Conservation (phyloP, 2,113 vertebrate species). For the Dromiciops gliroides region DNA sequence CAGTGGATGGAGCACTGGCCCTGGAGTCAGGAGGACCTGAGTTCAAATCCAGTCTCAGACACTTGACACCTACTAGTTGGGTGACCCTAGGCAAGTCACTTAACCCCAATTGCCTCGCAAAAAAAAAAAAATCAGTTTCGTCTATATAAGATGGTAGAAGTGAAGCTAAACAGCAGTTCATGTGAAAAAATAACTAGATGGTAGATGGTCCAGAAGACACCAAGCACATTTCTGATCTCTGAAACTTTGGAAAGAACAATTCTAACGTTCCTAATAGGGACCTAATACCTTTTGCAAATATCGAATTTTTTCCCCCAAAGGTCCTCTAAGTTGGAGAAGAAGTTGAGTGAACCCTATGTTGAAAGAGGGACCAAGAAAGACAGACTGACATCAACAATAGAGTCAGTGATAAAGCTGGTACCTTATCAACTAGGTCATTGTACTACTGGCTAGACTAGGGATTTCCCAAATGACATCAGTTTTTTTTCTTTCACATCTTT, state of each 20-base stretch:
- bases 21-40: too few relatives aligned
- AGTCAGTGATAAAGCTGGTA: neutral
- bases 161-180: neutral
- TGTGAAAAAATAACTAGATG: neutral
- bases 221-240: neutral
- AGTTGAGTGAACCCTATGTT: neutral
- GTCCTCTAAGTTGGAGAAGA: neutral
- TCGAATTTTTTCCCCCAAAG: neutral
- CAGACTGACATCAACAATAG: neutral
- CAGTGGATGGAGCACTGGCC: too few relatives aligned
- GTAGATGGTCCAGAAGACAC: neutral
- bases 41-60: too few relatives aligned
- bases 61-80: too few relatives aligned
- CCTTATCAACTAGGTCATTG: neutral
- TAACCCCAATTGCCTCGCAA: too few relatives aligned
- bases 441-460: neutral
- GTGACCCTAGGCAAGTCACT: too few relatives aligned
- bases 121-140: neutral
- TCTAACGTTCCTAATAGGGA: neutral
- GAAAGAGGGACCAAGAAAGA: neutral
- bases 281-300: too few relatives aligned
- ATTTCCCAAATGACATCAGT: neutral
- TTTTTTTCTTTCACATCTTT: neutral
- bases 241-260: neutral
- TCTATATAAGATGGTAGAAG: neutral